These are phyloP conservation scores for Epinotia nisella DNA, from an alignment of 2,888 invertebrate genomes.

Conservation along the genomic window DNA sequence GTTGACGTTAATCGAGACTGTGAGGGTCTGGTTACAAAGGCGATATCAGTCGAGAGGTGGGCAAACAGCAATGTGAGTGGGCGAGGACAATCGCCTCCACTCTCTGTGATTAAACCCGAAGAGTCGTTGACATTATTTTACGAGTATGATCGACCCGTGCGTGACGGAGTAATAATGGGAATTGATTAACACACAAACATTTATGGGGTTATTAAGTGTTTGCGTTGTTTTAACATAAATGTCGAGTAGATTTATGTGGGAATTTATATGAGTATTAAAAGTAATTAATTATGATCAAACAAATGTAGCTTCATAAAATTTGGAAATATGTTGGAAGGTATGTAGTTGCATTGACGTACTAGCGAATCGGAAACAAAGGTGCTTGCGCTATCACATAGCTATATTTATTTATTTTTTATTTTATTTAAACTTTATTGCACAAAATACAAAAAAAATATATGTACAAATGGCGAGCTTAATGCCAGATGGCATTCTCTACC, in stretches of 20 bases:
- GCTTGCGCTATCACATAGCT: neutral
- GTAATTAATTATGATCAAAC: neutral
- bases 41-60: slow-evolving; percentile 71
- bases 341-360: no score
- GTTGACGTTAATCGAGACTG: slow-evolving; percentile 65
- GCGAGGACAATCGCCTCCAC: slow-evolving; percentile 78
- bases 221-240: slow-evolving; percentile 3
- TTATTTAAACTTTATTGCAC: no score
- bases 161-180: slow-evolving; percentile 52
- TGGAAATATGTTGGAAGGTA: neutral
- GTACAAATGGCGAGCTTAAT: no score
- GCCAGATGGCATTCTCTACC: no score
- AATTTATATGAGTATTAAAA: neutral
- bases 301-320: neutral
- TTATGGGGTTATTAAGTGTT: neutral
- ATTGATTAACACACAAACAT: slow-evolving; percentile 36
- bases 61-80: slow-evolving; percentile 76
- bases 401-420: no score
- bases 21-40: slow-evolving; percentile 77
- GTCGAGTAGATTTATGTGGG: neutral
- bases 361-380: neutral
- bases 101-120: slow-evolving; percentile 82
- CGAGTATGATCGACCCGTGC: slow-evolving; percentile 64
- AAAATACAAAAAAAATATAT: no score
- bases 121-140: slow-evolving; percentile 81